Evolutionary conservation across 2,797 vertebrate species (phyloP).

Genomic region (Parotocinclus haroldoi): DNA sequence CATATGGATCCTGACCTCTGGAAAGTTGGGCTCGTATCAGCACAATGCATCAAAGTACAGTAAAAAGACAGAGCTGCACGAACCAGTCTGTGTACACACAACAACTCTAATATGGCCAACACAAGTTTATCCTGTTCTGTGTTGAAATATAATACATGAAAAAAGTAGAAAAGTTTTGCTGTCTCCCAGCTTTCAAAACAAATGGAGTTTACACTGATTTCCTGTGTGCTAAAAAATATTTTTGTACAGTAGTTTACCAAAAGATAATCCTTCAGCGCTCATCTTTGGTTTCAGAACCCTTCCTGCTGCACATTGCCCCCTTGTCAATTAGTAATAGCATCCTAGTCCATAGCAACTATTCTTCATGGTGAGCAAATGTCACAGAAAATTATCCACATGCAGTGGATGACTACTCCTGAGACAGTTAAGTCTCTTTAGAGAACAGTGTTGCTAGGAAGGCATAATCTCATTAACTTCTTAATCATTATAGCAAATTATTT

Average conservation of each 20-base stretch:
- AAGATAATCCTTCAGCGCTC: background rate
- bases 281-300: background rate
- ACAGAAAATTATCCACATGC: background rate
- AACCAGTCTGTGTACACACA: constrained; percentile 35
- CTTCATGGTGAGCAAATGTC: background rate
- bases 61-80: constrained; percentile 12
- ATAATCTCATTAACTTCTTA: constrained; percentile 43
- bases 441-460: constrained; percentile 44
- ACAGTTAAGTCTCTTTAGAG: constrained; percentile 21
- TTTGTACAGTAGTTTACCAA: too few species aligned
- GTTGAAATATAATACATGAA: background rate
- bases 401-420: constrained; percentile 4
- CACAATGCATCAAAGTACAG: too few species aligned
- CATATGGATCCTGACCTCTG: background rate
- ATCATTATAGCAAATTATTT: constrained; percentile 42
- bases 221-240: too few species aligned
- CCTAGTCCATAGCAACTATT: constrained; percentile 20
- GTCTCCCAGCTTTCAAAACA: background rate
- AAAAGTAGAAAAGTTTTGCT: background rate
- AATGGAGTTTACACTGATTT: too few species aligned
- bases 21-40: background rate
- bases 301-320: background rate
- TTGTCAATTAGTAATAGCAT: background rate
- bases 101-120: constrained; percentile 8
- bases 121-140: constrained; percentile 11